Percentiles rank a stretch among this genome's conserved stretches.
phyloP scores from a whole-genome alignment of 1,140 invertebrate species.

The Aphidius gifuensis region DNA sequence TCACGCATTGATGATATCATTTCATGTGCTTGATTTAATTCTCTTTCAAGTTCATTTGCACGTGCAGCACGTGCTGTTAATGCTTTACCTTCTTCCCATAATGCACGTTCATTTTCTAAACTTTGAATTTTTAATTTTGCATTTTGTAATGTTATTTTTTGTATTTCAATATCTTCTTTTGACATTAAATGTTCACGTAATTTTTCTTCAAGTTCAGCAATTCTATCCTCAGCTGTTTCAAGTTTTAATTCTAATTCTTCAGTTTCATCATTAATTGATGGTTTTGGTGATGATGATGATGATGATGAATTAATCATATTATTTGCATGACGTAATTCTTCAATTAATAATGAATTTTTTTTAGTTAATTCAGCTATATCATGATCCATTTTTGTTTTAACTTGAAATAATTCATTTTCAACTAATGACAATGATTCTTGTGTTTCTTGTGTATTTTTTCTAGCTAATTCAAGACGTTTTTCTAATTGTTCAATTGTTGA shows the following conservation, averaged over 20 bases:
- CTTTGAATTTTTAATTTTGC: slow-evolving; percentile 40
- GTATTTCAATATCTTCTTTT: slow-evolving; percentile 43
- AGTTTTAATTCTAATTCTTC: slow-evolving; percentile 34
- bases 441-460: slow-evolving; percentile 43
- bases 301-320: slow-evolving; percentile 25
- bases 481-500: slow-evolving; percentile 49
- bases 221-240: slow-evolving; percentile 33
- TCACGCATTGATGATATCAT: slow-evolving; percentile 39
- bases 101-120: slow-evolving; percentile 40
- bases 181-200: slow-evolving; percentile 30
- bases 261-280: slow-evolving; percentile 23
- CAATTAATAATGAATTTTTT: slow-evolving; percentile 37
- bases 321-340: slow-evolving; percentile 15
- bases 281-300: slow-evolving; percentile 4
- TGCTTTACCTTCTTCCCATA: slow-evolving; percentile 46
- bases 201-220: slow-evolving; percentile 41
- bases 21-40: slow-evolving; percentile 39
- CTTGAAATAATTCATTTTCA: slow-evolving; percentile 42
- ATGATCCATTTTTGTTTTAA: slow-evolving; percentile 42
- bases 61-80: slow-evolving; percentile 36
- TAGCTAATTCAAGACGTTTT: slow-evolving; percentile 41
- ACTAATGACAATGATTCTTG: slow-evolving; percentile 31
- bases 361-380: slow-evolving; percentile 36
- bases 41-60: slow-evolving; percentile 45
- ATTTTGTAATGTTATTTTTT: slow-evolving; percentile 42